These are phyloP conservation scores for Cryptophagus acutangulus DNA, from an alignment of 2,888 invertebrate genomes.

Conservation along the genomic window DNA sequence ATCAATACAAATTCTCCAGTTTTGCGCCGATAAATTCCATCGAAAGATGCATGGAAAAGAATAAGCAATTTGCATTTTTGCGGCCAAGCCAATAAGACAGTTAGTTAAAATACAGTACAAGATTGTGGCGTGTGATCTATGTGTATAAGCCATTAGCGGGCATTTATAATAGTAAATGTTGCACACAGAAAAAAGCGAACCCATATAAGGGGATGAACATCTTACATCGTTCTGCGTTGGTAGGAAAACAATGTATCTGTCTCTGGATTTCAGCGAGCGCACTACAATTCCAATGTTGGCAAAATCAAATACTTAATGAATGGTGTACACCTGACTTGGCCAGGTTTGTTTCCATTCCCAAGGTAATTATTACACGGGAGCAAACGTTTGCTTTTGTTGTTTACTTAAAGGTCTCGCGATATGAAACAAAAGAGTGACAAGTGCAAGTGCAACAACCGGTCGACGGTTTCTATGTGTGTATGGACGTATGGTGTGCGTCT, in stretches of 20 bases:
- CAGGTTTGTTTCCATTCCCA: slow-evolving; percentile 40
- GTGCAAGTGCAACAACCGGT: slow-evolving; percentile 46
- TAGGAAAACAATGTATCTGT: slow-evolving; percentile 5
- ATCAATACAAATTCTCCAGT: no score
- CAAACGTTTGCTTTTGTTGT: slow-evolving; percentile 44
- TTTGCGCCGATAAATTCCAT: background rate
- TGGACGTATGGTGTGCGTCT: no score
- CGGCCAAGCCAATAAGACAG: background rate
- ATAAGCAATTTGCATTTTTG: no score
- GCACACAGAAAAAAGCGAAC: no score
- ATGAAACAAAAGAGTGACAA: slow-evolving; percentile 47
- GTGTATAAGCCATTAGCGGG: no score
- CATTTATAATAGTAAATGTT: no score
- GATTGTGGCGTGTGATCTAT: no score
- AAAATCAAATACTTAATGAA: slow-evolving; percentile 24
- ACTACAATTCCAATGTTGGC: slow-evolving; percentile 10
- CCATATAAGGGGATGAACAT: slow-evolving; percentile 15
- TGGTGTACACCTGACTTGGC: slow-evolving; percentile 34
- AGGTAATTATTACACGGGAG: slow-evolving; percentile 46
- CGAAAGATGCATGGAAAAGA: slow-evolving; percentile 1
- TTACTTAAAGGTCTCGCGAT: slow-evolving; percentile 42
- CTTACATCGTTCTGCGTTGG: slow-evolving; percentile 12
- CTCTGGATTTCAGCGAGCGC: slow-evolving; percentile 11
- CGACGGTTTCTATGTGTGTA: slow-evolving; percentile 34
- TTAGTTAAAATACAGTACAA: slow-evolving; percentile 1